These are phyloP conservation scores for Drosophila navojoa DNA, from an alignment of 1,140 invertebrate species.

Conservation along the genomic window DNA sequence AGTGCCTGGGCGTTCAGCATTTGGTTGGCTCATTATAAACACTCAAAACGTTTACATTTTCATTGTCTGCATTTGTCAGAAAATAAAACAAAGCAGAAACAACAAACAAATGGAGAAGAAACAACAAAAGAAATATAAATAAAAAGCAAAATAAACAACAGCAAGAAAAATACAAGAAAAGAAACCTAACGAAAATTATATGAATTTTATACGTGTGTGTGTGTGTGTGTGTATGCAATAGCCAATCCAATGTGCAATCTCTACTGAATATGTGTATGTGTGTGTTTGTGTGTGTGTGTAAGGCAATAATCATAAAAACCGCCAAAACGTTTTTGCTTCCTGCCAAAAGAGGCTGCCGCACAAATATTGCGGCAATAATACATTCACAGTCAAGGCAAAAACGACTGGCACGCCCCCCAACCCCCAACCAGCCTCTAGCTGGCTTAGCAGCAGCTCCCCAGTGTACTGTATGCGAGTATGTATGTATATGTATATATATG, in stretches of 20 bases:
- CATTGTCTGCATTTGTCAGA: constrained; percentile 38
- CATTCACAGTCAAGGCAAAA: constrained; percentile 30
- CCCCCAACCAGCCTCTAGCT: neutral
- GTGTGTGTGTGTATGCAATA: constrained; percentile 59
- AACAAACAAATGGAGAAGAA: neutral
- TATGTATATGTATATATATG: neutral
- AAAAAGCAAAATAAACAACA: constrained; percentile 17
- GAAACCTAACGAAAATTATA: constrained; percentile 49
- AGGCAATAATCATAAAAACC: constrained; percentile 80
- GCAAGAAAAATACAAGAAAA: constrained; percentile 15
- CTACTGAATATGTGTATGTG: constrained; percentile 16
- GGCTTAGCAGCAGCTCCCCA: neutral
- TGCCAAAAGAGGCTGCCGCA: constrained; percentile 48
- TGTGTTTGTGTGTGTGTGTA: constrained; percentile 40
- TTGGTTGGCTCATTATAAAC: constrained; percentile 33
- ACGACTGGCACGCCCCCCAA: neutral
- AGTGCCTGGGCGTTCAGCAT: neutral
- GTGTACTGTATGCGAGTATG: neutral
- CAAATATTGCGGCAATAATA: constrained; percentile 73
- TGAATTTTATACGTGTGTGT: constrained; percentile 25
- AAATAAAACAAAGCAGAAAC: constrained; percentile 4
- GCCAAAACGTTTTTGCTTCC: constrained; percentile 64
- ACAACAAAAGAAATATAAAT: constrained; percentile 11
- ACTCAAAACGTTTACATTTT: constrained; percentile 51
- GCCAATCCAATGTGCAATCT: constrained; percentile 73